Evolutionary conservation across 2,797 vertebrate species (phyloP).

Genomic region (Nothura maculosa): DNA sequence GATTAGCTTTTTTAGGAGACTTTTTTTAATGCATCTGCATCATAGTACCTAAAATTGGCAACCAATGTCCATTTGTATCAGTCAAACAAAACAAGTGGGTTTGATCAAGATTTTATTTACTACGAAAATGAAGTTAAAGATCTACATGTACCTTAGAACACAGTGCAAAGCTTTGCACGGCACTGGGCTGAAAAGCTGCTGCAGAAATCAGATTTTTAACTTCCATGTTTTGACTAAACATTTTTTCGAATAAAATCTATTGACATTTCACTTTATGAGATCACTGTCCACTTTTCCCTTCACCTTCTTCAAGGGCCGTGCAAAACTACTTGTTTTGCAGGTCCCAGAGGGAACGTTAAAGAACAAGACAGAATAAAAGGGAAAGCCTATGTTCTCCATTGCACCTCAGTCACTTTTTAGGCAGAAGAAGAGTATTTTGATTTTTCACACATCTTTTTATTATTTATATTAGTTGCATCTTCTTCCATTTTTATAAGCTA

Average conservation of each 20-base stretch:
- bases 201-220: not conserved
- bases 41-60: not conserved
- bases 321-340: not conserved
- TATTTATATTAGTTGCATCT: not conserved
- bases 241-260: not conserved
- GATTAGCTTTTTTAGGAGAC: not conserved
- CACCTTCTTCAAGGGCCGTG: fast-evolving
- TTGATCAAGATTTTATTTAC: not conserved
- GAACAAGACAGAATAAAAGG: not conserved
- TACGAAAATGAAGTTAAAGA: not conserved
- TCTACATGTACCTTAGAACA: not conserved
- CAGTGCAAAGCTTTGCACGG: fast-evolving
- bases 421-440: not conserved
- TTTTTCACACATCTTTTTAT: not conserved
- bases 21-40: not conserved
- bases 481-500: not conserved
- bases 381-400: not conserved
- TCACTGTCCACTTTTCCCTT: not conserved
- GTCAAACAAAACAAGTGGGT: not conserved
- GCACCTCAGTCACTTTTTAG: not conserved
- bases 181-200: not conserved
- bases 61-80: not conserved
- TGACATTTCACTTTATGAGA: not conserved
- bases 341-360: not conserved
- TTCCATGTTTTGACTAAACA: not conserved